Evolutionary conservation across 92 coral and sea anemone genomes (phyloP).

Genomic region (Siderastrea siderea): DNA sequence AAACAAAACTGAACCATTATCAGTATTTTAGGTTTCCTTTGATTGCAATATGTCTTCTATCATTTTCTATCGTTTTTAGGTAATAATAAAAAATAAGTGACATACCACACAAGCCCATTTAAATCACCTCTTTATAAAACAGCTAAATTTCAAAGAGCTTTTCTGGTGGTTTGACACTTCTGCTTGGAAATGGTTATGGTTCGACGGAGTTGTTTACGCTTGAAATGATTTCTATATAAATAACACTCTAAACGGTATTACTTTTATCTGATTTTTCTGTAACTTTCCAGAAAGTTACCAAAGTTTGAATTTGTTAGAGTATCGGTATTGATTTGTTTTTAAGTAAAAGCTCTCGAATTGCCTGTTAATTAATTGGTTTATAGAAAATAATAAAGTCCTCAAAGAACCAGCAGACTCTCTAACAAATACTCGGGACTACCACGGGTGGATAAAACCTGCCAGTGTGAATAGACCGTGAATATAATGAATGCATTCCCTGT

Average conservation of each 20-base stretch:
- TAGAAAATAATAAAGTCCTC: not conserved
- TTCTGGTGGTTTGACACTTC: not conserved
- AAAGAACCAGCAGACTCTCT: not conserved
- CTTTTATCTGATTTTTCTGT: too few relatives aligned
- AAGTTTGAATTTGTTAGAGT: not conserved
- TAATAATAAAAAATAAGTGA: too few relatives aligned
- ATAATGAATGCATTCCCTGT: slow-evolving; percentile 39
- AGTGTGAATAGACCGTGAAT: slow-evolving; percentile 9
- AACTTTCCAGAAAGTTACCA: not conserved
- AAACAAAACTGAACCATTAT: too few relatives aligned
- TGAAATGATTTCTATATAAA: slow-evolving; percentile 19
- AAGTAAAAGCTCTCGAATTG: not conserved
- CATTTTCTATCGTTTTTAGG: too few relatives aligned
- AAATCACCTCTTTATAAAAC: not conserved
- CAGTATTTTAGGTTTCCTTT: too few relatives aligned
- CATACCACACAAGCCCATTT: too few relatives aligned
- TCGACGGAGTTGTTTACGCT: slow-evolving; percentile 12
- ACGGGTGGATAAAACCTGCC: slow-evolving; percentile 3
- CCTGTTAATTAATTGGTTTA: slow-evolving; percentile 11
- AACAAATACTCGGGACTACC: not conserved
- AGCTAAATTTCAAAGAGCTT: not conserved
- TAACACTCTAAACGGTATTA: not conserved
- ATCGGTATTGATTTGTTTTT: not conserved
- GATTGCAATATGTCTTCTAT: too few relatives aligned
- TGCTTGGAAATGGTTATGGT: not conserved